Percentiles rank a stretch among this genome's conserved stretches.
Conservation (phyloP, 2,888 invertebrate species). For the Trachelus troglodyta region DNA sequence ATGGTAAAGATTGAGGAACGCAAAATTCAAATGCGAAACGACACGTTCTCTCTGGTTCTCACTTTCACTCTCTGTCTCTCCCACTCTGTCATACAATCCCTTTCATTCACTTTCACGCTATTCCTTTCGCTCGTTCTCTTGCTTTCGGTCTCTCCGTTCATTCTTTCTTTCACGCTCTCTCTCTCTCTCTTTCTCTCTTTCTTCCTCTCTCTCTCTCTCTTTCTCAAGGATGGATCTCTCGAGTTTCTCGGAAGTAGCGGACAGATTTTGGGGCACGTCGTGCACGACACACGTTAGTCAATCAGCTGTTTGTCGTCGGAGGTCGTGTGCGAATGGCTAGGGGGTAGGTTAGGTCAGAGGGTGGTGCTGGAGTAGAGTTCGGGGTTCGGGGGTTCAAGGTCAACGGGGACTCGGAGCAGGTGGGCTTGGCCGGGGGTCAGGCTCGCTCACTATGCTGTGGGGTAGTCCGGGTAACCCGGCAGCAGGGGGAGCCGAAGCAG, state of each 20-base stretch:
- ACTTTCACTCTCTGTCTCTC: slow-evolving; percentile 23
- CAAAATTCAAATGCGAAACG: slow-evolving; percentile 31
- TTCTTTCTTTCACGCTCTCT: slow-evolving; percentile 17
- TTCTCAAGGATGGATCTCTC: slow-evolving; percentile 41
- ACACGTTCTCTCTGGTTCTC: slow-evolving; percentile 22
- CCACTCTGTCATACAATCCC: slow-evolving; percentile 18
- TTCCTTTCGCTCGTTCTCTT: slow-evolving; percentile 27
- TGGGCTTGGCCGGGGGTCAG: slow-evolving; percentile 65
- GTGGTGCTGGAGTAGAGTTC: slow-evolving; percentile 43
- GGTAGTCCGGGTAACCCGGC: slow-evolving; percentile 64
- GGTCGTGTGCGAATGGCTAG: slow-evolving; percentile 49
- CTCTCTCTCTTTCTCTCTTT: slow-evolving; percentile 9
- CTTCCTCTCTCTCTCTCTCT: slow-evolving; percentile 22
- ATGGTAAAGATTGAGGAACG: slow-evolving; percentile 27
- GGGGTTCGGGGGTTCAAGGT: slow-evolving; percentile 54
- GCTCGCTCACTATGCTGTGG: slow-evolving; percentile 67
- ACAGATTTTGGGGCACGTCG: slow-evolving; percentile 51
- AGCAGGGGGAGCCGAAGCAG: slow-evolving; percentile 59
- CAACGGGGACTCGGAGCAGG: slow-evolving; percentile 66
- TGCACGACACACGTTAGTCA: slow-evolving; percentile 44
- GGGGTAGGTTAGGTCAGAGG: slow-evolving; percentile 50
- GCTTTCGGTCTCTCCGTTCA: slow-evolving; percentile 16
- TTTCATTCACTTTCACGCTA: slow-evolving; percentile 20
- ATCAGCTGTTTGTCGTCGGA: slow-evolving; percentile 44
- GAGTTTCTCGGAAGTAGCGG: slow-evolving; percentile 59